Evolutionary conservation across 2,113 vertebrate genomes (phyloP), one percentile per base, ranked within the genome.

Genomic region (Salvelinus fontinalis): DNA sequence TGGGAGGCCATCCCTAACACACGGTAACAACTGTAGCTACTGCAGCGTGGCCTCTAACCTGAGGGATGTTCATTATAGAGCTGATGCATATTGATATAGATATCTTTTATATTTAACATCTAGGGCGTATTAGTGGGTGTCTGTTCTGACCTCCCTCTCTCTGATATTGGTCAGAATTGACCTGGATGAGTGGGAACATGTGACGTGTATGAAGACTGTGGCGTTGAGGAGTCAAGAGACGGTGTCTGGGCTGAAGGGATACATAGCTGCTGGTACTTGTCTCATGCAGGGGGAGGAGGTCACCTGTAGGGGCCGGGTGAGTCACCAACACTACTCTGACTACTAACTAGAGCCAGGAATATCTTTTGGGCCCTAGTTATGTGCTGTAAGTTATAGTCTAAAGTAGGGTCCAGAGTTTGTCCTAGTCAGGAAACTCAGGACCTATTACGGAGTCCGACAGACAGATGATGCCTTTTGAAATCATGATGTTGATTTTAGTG

Each of bases 1-100:
- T 98, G 96, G 96, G 96, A 98, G 87, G 89, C 95, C 74, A 97
- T 98, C 75, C 96, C 96, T 34, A 97, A 97, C 24, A 93, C 96
- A 78, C 89, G 95, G 96, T 96, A 86, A 88, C 39, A 44, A 44
- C 9, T 44, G 39, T 11, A 44, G 9, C 39, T 44, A 44, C 39
- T 44, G 39, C 7, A 39, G 39, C 39, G 8, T 2, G 6, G 39
- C 39, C 39, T 39, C 8, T 39, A 39, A 39, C 39, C 11, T 11
- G 39, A 44, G 39, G 9, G 9, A 44, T 44, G 39, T 44, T 44
- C 9, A 44, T 44, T 44, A 44, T 44, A 44, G 39, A 44, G 8
- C 8, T 12, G 39, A 44, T 44, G 9, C 39, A 11, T 44, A 44
- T 44, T 11, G 8, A 9, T 39, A 39, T 39, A 2, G 6, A 39